Evolutionary conservation across 2,888 invertebrate genomes (phyloP), one percentile per base, ranked within the genome.

Genomic region (Sipha maydis): DNA sequence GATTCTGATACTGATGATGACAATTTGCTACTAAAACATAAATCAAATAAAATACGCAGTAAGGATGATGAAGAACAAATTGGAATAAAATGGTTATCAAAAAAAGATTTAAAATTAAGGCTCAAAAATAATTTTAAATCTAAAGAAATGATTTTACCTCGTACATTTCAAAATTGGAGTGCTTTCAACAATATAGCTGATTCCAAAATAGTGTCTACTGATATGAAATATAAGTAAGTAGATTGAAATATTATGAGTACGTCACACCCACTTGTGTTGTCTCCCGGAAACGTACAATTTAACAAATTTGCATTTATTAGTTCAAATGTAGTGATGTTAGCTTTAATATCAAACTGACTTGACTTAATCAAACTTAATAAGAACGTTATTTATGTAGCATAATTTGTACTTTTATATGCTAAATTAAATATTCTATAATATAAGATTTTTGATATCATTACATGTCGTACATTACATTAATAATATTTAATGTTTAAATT

Each of bases 151-250:
- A 31, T 80, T 11, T 28, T 4, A 34, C 38, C 56, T 61, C 17
- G 25, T 28, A 41, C 34, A 31, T 0, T 75, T 28, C 14, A 31
- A 17, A 80, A 80, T 25, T 88, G 86, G 86, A 3, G 61, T 73
- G 3, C 56, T 11, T 1, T 75, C 8, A 19, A 41, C 3, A 48
- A 80, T 80, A 41, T 88, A 38, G 1, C 17, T 73, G 86, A 75
- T 4, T 2, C 7, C 34, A 56, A 73, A 38, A 7, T 7, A 1
- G 17, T 73, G 11, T 1, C 71, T n/a, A 7, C 28, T 61, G 25
- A 86, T 38, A 1, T 80, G 4, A 31, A 1, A 61, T 17, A 41
- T 61, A 31, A 75, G 86, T 88, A 75, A 41, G 56, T 80, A 41
- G 0, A 34, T n/a, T n/a, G 4, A 82, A 41, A 7, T 73, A 41